phyloP scores from a whole-genome alignment of 2,888 invertebrate genomes.

The Dendrolimus houi region DNA sequence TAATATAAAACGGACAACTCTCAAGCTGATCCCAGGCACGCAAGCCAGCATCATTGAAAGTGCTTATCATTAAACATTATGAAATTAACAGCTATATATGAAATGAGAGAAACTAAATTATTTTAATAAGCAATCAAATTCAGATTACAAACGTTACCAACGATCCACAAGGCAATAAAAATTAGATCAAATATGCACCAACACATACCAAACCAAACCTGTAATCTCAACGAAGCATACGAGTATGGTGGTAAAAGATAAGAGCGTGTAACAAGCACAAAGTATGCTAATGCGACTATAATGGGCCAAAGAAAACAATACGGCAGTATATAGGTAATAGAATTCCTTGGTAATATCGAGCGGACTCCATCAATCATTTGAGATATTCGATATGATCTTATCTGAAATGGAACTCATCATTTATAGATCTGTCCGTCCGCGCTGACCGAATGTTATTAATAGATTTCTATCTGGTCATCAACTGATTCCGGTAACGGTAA shows the following conservation, averaged over 20 bases:
- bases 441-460: slow-evolving; percentile 71
- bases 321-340: slow-evolving; percentile 53
- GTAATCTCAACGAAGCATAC: neutral
- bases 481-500: slow-evolving; percentile 67
- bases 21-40: too few relatives aligned
- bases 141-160: too few relatives aligned
- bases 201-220: neutral
- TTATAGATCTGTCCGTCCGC: slow-evolving; percentile 70
- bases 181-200: neutral
- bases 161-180: neutral
- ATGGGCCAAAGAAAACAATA: slow-evolving; percentile 62
- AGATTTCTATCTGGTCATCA: slow-evolving; percentile 72
- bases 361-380: slow-evolving; percentile 63
- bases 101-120: too few relatives aligned
- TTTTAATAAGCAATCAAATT: too few relatives aligned
- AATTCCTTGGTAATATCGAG: slow-evolving; percentile 61
- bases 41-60: too few relatives aligned
- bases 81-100: too few relatives aligned
- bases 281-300: slow-evolving; percentile 64
- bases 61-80: too few relatives aligned
- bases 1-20: too few relatives aligned
- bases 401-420: slow-evolving; percentile 75
- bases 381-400: slow-evolving; percentile 67
- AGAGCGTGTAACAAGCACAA: slow-evolving; percentile 10
- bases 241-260: slow-evolving; percentile 15